These are phyloP conservation scores for Drosophila fuyamai DNA, from an alignment of 1,140 invertebrate genomes.

Conservation along the genomic window DNA sequence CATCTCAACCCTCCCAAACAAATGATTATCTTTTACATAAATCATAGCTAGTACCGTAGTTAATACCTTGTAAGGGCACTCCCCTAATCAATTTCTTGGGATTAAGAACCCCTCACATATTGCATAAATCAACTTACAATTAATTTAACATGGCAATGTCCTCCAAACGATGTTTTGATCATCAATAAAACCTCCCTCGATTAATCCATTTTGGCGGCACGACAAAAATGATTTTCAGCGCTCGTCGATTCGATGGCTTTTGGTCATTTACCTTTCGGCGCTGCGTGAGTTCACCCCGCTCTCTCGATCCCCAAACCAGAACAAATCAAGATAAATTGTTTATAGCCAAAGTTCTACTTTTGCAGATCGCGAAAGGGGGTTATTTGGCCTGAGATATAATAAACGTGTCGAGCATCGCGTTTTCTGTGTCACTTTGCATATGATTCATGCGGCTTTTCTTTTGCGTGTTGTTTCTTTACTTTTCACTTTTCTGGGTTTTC, in stretches of 20 bases:
- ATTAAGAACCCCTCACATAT: slow-evolving; percentile 11
- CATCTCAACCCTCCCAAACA: too few relatives aligned
- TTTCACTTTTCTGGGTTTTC: slow-evolving; percentile 21
- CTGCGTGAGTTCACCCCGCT: slow-evolving; percentile 34
- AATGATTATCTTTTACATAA: slow-evolving; percentile 12
- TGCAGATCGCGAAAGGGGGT: slow-evolving; percentile 8
- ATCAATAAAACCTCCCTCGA: slow-evolving; percentile 63
- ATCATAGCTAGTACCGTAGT: slow-evolving; percentile 9
- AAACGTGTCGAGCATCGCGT: slow-evolving; percentile 47
- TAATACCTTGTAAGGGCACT: slow-evolving; percentile 32
- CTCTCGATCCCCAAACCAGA: slow-evolving; percentile 11
- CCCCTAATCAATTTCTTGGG: slow-evolving; percentile 11
- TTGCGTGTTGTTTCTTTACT: slow-evolving; percentile 32
- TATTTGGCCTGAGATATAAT: slow-evolving; percentile 25
- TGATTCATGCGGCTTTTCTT: slow-evolving; percentile 72
- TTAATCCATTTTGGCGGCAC: slow-evolving; percentile 60
- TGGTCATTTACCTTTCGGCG: slow-evolving; percentile 74
- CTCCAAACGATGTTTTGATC: slow-evolving; percentile 47
- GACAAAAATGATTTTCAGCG: slow-evolving; percentile 34
- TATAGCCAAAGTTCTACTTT: slow-evolving; percentile 45
- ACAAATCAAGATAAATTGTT: slow-evolving; percentile 73
- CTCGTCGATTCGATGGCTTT: slow-evolving; percentile 41
- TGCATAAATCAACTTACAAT: slow-evolving; percentile 46
- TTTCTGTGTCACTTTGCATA: slow-evolving; percentile 67
- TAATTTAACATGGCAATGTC: slow-evolving; percentile 38